phyloP scores from a whole-genome alignment of 1,140 invertebrate species.

The Dermatophagoides farinae region DNA sequence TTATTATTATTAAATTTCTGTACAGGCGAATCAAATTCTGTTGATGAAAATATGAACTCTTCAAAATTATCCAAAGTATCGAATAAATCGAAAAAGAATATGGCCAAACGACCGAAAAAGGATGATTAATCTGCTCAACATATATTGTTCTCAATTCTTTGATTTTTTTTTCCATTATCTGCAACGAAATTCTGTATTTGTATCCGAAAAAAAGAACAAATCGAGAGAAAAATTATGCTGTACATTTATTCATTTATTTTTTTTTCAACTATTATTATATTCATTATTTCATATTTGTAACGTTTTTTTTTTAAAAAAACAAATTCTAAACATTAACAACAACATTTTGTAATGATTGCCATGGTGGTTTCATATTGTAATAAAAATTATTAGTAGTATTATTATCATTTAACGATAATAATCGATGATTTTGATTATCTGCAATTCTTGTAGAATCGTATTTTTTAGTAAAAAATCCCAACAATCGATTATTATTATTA shows the following conservation, averaged over 20 bases:
- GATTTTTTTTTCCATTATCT: background rate
- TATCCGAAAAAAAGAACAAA: too few species aligned
- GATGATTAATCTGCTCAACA: background rate
- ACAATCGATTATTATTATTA: too few species aligned
- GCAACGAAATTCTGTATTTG: too few species aligned
- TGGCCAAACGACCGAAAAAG: constrained; percentile 1
- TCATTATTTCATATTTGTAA: too few species aligned
- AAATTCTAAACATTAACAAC: background rate
- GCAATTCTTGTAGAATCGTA: too few species aligned
- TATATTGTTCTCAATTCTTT: too few species aligned
- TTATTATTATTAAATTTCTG: background rate
- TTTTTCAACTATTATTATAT: too few species aligned
- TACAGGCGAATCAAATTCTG: constrained; percentile 1
- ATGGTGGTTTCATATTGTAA: too few species aligned
- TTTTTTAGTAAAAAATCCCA: too few species aligned
- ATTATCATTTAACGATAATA: too few species aligned
- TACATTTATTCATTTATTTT: background rate
- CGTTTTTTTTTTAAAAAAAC: background rate
- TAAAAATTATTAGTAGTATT: too few species aligned
- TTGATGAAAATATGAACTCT: background rate
- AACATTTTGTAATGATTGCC: background rate
- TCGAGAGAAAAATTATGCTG: background rate
- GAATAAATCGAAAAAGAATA: constrained; percentile 5
- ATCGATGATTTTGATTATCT: too few species aligned
- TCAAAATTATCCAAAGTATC: constrained; percentile 9